Evolutionary conservation across 2,113 vertebrate genomes (phyloP), one percentile per base, ranked within the genome.

Genomic region (Romanogobio albipinnatus): DNA sequence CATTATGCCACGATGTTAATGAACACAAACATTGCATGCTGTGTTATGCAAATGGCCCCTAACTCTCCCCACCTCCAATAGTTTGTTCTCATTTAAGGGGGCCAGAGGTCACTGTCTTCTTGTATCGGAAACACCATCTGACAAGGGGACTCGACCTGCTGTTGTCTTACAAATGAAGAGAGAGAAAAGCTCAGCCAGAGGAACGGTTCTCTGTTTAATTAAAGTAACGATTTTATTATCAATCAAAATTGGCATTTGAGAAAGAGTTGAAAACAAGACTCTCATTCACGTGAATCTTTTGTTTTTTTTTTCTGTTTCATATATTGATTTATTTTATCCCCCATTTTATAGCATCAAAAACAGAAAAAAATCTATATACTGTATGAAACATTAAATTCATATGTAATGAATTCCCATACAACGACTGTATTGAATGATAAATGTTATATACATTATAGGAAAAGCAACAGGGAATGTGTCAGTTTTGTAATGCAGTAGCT

Each of bases 161-260:
- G 56, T 79, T 62, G 33, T 61, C 56, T 58, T 61, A 53, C 74
- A 76, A 76, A 76, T 76, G 74, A 51, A 53, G 47, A 33, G 47
- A 15, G 45, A 26, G n/a, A 49, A 74, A 26, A 74, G 36, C 9
- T 43, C 68, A 76, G 73, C 73, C 45, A 53, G 47, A 75, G 24
- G 7, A 49, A 75, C 15, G 47, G 6, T 51, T 15, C 13, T 49
- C 73, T 51, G 10, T 53, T 53, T 33, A 51, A 75, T 75, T 75
- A 75, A 75, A 75, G 73, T 75, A 51, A 75, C 1, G 7, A 51
- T 75, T 75, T 51, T 51, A 75, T 75, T 75, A 75, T 75, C 73
- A 29, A 75, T 75, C 73, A 75, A 15, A 75, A 75, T 24, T 14
- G 14, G 6, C 43, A 4, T 15, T 17, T 76, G 17, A 33, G 17